Evolutionary conservation across 2,888 invertebrate genomes (phyloP).

Genomic region (Cheilosia vernalis): DNA sequence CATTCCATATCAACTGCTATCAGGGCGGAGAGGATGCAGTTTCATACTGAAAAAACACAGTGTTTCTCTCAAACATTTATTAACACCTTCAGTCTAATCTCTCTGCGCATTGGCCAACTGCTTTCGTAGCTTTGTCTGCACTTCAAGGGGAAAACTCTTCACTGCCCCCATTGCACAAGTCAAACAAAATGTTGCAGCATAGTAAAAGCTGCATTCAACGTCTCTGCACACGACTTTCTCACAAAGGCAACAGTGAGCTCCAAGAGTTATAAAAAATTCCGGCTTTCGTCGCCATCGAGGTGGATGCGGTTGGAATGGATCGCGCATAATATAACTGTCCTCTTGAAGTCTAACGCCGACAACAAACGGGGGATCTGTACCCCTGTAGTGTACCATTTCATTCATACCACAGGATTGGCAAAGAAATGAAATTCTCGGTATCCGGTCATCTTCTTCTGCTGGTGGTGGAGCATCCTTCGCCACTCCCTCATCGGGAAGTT

Average conservation of each 20-base stretch:
- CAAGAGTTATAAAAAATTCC: constrained; percentile 89
- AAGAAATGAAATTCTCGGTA: constrained; percentile 82
- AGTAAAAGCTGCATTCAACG: constrained; percentile 91
- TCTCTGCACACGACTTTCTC: constrained; percentile 88
- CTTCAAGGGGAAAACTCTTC: constrained; percentile 87
- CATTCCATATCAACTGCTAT: no score
- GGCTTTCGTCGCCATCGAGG: constrained; percentile 85
- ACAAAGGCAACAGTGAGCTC: constrained; percentile 90
- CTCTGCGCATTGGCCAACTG: constrained; percentile 75
- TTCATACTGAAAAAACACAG: neutral
- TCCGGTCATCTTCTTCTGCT: constrained; percentile 78
- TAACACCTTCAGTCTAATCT: constrained; percentile 25
- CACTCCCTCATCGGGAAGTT: constrained; percentile 62
- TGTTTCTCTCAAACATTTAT: constrained; percentile 28
- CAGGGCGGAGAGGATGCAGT: neutral
- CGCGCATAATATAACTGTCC: constrained; percentile 91
- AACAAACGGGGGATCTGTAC: constrained; percentile 89
- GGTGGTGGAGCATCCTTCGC: constrained; percentile 40
- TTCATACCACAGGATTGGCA: constrained; percentile 87
- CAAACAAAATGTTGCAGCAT: constrained; percentile 89
- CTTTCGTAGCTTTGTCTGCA: constrained; percentile 86
- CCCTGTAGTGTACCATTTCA: constrained; percentile 91
- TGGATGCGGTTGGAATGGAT: constrained; percentile 90
- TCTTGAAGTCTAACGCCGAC: constrained; percentile 87
- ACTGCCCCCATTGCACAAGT: constrained; percentile 87